Evolutionary conservation across 2,113 vertebrate species (phyloP).

Genomic region (Zapus hudsonius): DNA sequence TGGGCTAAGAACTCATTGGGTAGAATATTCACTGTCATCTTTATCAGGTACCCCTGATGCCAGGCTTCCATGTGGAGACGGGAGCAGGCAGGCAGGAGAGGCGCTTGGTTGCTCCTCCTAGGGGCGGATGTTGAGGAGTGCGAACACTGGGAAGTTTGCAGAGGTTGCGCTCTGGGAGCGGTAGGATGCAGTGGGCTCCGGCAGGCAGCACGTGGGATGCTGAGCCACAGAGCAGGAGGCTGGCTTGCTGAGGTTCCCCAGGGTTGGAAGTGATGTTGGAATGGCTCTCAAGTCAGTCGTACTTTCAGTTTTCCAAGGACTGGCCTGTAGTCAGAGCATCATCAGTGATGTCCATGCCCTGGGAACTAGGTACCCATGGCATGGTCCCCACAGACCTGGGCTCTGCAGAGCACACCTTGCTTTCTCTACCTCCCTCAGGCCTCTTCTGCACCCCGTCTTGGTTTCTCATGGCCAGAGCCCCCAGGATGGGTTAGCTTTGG

Average conservation of each 20-base stretch:
- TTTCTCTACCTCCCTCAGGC: not conserved
- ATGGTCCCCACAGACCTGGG: accelerated
- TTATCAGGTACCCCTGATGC: not conserved
- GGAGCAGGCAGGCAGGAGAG: not conserved
- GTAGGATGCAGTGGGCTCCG: not conserved
- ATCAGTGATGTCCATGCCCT: accelerated
- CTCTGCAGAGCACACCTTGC: not conserved
- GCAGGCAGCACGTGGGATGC: not conserved
- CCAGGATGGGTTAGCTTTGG: not conserved
- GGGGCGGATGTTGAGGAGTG: not conserved
- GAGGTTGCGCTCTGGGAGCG: not conserved
- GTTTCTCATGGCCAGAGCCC: not conserved
- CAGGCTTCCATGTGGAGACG: not conserved
- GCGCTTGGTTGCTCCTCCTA: not conserved
- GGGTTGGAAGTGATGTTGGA: not conserved
- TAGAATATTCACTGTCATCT: not conserved
- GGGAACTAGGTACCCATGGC: not conserved
- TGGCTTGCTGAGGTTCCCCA: not conserved
- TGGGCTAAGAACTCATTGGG: too few relatives aligned
- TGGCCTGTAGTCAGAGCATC: not conserved
- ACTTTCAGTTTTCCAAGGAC: not conserved
- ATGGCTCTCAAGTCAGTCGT: not conserved
- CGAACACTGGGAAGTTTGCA: not conserved
- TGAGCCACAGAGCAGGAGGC: not conserved
- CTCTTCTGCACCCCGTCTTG: not conserved